Percentiles rank a stretch among this genome's conserved stretches.
phyloP scores from a whole-genome alignment of 2,113 vertebrate genomes.

The Rhinolophus ferrumequinum region DNA sequence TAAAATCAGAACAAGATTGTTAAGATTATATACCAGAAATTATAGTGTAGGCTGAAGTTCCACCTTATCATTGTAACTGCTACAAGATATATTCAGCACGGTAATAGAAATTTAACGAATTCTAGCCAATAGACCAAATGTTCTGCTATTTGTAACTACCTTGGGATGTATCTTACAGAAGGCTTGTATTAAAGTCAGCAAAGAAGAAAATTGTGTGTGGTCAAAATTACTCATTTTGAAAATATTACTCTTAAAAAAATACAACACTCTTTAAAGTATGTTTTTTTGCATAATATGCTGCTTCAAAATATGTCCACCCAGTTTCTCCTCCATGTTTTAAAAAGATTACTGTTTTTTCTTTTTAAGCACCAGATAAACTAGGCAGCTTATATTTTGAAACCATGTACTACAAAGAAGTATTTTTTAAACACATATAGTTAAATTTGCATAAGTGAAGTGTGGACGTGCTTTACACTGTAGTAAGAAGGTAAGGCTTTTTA shows the following conservation, averaged over 20 bases:
- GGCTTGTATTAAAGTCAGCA: neutral
- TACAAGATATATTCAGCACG: neutral
- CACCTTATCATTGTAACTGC: neutral
- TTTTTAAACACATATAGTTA: neutral
- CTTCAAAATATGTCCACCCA: neutral
- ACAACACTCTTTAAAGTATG: neutral
- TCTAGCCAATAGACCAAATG: neutral
- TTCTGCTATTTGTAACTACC: neutral
- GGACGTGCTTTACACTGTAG: neutral
- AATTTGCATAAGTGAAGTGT: constrained; percentile 27
- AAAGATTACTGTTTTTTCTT: neutral
- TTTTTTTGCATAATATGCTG: neutral
- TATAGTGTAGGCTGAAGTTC: neutral
- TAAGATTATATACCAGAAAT: neutral
- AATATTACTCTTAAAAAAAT: neutral
- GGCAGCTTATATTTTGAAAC: neutral
- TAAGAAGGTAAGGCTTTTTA: neutral
- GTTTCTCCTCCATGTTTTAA: constrained; percentile 24
- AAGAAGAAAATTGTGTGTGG: constrained; percentile 2
- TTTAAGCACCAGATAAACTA: neutral
- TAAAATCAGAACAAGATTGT: constrained; percentile 11
- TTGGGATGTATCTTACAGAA: neutral
- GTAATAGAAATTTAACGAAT: neutral
- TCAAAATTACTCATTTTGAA: neutral
- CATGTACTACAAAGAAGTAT: neutral